These are phyloP conservation scores for Clarias macrocephalus DNA, from an alignment of 2,113 vertebrate genomes.

Conservation along the genomic window DNA sequence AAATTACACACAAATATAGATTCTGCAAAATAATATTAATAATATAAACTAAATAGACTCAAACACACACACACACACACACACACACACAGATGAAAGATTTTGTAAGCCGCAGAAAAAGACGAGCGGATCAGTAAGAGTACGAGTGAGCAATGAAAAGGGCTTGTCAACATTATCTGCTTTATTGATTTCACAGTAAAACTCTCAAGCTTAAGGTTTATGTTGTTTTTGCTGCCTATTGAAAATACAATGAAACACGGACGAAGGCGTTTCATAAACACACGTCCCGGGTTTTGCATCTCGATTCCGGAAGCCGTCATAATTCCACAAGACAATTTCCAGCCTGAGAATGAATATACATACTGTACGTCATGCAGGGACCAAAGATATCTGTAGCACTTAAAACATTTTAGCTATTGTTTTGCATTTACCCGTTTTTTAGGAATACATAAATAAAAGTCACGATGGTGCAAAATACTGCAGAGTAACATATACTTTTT, in stretches of 20 bases:
- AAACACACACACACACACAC: too few relatives aligned
- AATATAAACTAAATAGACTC: background rate
- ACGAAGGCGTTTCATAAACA: conserved; percentile 50
- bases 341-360: conserved; percentile 12
- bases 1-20: background rate
- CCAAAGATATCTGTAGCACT: background rate
- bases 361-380: background rate
- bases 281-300: conserved; percentile 20
- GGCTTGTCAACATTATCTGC: conserved; percentile 78
- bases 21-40: background rate
- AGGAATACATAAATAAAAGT: too few relatives aligned
- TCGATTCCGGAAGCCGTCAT: conserved; percentile 18
- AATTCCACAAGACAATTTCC: conserved; percentile 16
- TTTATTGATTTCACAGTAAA: conserved; percentile 81
- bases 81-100: conserved; percentile 29
- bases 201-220: conserved; percentile 74
- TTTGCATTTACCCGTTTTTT: too few relatives aligned
- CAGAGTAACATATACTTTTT: too few relatives aligned
- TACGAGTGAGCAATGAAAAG: conserved; percentile 70
- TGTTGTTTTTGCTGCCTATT: conserved; percentile 69
- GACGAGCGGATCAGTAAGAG: conserved; percentile 48
- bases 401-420: too few relatives aligned
- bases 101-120: conserved; percentile 12
- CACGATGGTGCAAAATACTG: too few relatives aligned
- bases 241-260: conserved; percentile 72